Evolutionary conservation across 2,113 vertebrate genomes (phyloP), one percentile per base, ranked within the genome.

Genomic region (Jacana jacana): DNA sequence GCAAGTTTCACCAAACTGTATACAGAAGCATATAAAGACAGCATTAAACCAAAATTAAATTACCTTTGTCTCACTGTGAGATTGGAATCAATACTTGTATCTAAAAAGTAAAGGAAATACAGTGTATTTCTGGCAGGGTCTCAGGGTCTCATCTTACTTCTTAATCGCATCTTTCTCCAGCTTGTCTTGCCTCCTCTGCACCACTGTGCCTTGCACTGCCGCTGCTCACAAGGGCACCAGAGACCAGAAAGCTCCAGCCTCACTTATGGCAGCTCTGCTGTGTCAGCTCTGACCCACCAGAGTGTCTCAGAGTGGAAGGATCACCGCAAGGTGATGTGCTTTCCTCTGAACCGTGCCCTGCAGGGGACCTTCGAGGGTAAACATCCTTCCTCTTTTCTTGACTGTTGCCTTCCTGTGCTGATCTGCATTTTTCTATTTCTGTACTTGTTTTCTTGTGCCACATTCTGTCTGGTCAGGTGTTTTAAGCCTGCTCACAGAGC

Each of bases 11-110:
- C 37, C 68, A 35, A 73, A 61, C 44, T 37, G 16, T 30, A 69
- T 37, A 61, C 4, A 15, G 84, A 89, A 83, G 27, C 28, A 31
- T 20, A 83, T 17, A 51, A 79, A 68, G 65, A 58, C 70, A 88
- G 79, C 14, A 52, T 86, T 84, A 91, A 68, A 96, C 95, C 92
- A 89, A 40, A 13, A 52, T 30, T 72, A 90, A 94, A 91, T 86
- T n/a, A 70, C 68, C 60, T 96, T 66, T 61, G 54, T 52, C 83
- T 28, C 37, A 60, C 80, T 81, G 44, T 81, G 87, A 86, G 77
- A 81, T 95, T 91, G 64, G 75, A 81, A 95, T 92, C 65, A 92
- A 96, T 30, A 61, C 30, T 57, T 28, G 81, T 23, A 80, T 85
- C 78, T 52, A 91, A 94, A 92, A 92, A 81, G 28, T 18, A 60